These are phyloP conservation scores for Ellobius talpinus DNA, from an alignment of 2,113 vertebrate genomes.

Conservation along the genomic window DNA sequence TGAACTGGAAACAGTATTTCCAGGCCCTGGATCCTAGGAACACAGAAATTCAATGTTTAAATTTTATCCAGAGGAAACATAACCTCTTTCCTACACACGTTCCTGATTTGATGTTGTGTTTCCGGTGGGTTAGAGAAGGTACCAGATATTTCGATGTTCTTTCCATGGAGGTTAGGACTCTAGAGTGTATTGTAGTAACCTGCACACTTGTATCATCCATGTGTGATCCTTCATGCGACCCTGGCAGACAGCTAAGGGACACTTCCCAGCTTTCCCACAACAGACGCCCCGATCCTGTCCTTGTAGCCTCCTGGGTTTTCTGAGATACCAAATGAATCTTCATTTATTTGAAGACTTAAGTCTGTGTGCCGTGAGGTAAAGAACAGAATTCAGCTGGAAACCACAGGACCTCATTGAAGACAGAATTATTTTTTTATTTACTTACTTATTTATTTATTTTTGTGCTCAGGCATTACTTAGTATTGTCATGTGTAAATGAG, in stretches of 20 bases:
- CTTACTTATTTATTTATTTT: no score
- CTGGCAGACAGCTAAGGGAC: background rate
- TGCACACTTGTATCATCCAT: background rate
- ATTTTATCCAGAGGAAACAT: background rate
- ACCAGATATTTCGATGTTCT: background rate
- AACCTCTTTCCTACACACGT: slow-evolving; percentile 18
- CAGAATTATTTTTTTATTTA: no score
- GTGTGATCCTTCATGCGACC: background rate
- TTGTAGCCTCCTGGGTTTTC: background rate
- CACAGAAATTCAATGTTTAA: background rate
- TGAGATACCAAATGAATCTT: background rate
- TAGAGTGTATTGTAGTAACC: background rate
- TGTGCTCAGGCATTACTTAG: no score
- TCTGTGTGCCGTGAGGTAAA: background rate
- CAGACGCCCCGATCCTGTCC: background rate
- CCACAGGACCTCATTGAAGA: background rate
- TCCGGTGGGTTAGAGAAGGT: background rate
- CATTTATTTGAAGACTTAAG: background rate
- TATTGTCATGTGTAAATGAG: background rate
- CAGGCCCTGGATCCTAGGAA: background rate
- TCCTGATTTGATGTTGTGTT: slow-evolving; percentile 22
- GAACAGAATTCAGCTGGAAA: background rate
- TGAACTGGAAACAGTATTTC: background rate
- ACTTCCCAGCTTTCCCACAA: background rate
- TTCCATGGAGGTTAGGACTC: background rate